A percentile compares a stretch with the other conserved stretches of the same genome.
phyloP scores from a whole-genome alignment of 1,140 invertebrate species.

The Achroia grisella region DNA sequence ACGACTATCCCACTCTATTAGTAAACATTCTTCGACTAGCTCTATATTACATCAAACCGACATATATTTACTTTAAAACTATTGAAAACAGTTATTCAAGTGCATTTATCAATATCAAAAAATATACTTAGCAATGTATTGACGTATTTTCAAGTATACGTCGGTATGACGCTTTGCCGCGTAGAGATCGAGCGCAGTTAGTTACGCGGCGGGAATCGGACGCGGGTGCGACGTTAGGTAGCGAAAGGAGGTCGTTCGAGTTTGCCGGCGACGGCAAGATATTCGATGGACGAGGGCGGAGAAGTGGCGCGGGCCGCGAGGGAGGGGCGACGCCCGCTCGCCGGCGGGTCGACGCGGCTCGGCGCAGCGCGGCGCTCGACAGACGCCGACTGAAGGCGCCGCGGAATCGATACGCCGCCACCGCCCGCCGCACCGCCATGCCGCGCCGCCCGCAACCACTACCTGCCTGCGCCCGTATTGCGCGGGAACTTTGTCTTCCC shows the following conservation, averaged over 20 bases:
- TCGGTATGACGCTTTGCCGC: slow-evolving; percentile 17
- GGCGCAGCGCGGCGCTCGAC: slow-evolving; percentile 67
- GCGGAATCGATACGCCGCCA: slow-evolving; percentile 59
- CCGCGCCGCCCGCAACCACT: slow-evolving; percentile 35
- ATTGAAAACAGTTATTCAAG: too few relatives aligned
- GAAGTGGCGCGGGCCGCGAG: slow-evolving; percentile 38
- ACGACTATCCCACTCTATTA: not conserved
- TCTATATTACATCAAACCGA: too few relatives aligned
- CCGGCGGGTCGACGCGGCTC: slow-evolving; percentile 52
- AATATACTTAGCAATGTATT: not conserved
- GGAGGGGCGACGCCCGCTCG: slow-evolving; percentile 56
- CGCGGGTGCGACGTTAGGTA: slow-evolving; percentile 65
- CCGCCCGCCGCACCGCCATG: slow-evolving; percentile 26
- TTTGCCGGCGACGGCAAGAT: slow-evolving; percentile 63
- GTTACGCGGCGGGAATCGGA: slow-evolving; percentile 59
- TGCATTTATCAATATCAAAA: too few relatives aligned
- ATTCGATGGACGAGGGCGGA: slow-evolving; percentile 32
- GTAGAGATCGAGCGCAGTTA: slow-evolving; percentile 52
- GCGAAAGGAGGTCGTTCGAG: slow-evolving; percentile 68
- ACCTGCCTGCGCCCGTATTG: slow-evolving; percentile 65
- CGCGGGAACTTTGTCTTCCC: slow-evolving; percentile 71
- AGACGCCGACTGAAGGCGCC: slow-evolving; percentile 65
- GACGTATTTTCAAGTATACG: not conserved
- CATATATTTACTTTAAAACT: too few relatives aligned
- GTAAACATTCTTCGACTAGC: too few relatives aligned